Evolutionary conservation across 2,888 invertebrate genomes (phyloP), one percentile per base, ranked within the genome.

Genomic region (Pristionchus arcanus): DNA sequence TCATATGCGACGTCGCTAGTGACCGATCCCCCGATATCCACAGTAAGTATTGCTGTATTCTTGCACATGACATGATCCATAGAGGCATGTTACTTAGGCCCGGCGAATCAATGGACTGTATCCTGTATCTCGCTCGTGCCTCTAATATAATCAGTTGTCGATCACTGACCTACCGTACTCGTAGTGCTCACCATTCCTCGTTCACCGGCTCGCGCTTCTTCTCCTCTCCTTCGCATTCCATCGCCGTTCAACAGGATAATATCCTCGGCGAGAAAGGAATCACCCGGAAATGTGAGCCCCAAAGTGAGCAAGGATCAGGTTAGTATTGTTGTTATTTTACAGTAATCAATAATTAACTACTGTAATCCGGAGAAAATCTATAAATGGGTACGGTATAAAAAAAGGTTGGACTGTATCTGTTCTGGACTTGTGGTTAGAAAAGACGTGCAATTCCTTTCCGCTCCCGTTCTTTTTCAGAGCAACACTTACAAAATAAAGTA

Each of bases 201-300:
- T 42, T 89, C 89, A 63, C 81, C 68, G n/a, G 16, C 83, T 31
- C 81, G 81, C 42, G 49, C 81, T 28, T 81, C 89, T n/a, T 89
- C 89, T 59, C 89, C 81, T 3, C 68, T 81, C 19, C 89, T 89
- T 28, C 81, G 89, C 9, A 89, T 89, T 49, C 89, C 89, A 25
- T 89, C 89, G 28, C 89, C 89, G 5, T 83, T 89, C 89, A 81
- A 83, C 28, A 55, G 89, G 31, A 81, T 89, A 2, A 89, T 89
- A 15, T 83, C 89, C 19, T 81, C 81, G 25, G 89, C 89, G 34
- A 89, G 89, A 81, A 89, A 66, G 63, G 83, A 81, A n/a, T 42
- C 63, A 25, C 74, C 53, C 25, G 83, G 81, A 1, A 66, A 53
- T 66, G 89, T 83, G 25, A 68, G 71, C 37, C 89, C 89, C 42